These are phyloP conservation scores for Zapus hudsonius DNA, from an alignment of 2,113 vertebrate species.

Conservation along the genomic window DNA sequence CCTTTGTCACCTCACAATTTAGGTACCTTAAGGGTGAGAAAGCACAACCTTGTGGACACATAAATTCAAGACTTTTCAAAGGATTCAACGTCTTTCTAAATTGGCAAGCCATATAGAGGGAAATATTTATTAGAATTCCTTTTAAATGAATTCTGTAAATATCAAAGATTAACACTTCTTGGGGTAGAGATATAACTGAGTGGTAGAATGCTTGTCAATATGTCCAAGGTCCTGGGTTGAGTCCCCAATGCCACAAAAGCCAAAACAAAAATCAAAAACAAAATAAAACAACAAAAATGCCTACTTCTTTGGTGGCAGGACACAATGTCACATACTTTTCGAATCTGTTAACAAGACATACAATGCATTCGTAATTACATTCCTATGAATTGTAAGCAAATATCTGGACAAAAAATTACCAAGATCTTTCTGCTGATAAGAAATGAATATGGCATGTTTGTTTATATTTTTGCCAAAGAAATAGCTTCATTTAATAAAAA, in stretches of 20 bases:
- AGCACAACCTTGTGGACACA: neutral
- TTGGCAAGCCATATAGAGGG: neutral
- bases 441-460: neutral
- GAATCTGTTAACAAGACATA: neutral
- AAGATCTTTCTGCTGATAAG: conserved; percentile 43
- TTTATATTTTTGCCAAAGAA: conserved; percentile 21
- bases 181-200: neutral
- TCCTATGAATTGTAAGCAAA: neutral
- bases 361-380: neutral
- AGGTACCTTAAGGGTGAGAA: neutral
- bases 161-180: neutral
- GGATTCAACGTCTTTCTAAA: neutral
- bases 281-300: neutral
- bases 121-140: neutral
- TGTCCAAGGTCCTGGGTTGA: neutral
- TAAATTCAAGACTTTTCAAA: conserved; percentile 4
- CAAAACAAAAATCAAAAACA: neutral
- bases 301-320: neutral
- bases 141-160: neutral
- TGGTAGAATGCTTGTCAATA: neutral
- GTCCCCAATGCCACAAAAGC: too few relatives aligned
- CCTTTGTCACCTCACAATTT: neutral
- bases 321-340: neutral
- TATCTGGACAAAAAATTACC: conserved; percentile 42
- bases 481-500: conserved; percentile 16